Evolutionary conservation across 2,113 vertebrate genomes (phyloP).

Genomic region (Cynoglossus semilaevis): DNA sequence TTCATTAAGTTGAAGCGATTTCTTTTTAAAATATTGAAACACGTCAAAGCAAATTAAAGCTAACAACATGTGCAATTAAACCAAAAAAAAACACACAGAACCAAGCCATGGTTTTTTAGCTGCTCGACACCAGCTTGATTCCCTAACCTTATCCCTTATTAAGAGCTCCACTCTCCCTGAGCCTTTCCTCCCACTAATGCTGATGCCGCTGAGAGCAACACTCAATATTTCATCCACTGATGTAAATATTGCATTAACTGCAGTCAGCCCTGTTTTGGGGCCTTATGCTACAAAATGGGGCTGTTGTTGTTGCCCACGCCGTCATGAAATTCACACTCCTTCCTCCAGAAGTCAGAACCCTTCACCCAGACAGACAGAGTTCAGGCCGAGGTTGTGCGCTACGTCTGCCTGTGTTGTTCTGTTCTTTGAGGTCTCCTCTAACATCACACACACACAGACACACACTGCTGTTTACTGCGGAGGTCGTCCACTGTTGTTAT

Average conservation of each 20-base stretch:
- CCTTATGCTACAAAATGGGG: constrained; percentile 35
- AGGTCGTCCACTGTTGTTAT: constrained; percentile 26
- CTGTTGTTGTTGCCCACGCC: constrained; percentile 28
- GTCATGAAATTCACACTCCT: constrained; percentile 36
- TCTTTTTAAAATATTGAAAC: constrained; percentile 26
- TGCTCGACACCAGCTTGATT: neutral
- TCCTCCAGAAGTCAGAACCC: constrained; percentile 26
- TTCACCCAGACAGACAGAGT: constrained; percentile 41
- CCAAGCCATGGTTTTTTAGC: neutral
- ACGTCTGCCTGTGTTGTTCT: constrained; percentile 24
- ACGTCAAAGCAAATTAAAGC: constrained; percentile 3
- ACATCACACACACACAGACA: no score
- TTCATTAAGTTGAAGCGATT: no score
- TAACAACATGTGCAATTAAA: constrained; percentile 13
- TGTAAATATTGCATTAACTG: constrained; percentile 74
- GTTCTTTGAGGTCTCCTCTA: no score
- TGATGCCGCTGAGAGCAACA: constrained; percentile 51
- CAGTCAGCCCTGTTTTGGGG: constrained; percentile 41
- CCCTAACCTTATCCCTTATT: no score
- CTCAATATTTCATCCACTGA: constrained; percentile 71
- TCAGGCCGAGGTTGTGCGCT: constrained; percentile 40
- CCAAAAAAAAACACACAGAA: constrained; percentile 8
- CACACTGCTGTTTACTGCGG: constrained; percentile 21
- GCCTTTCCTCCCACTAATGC: constrained; percentile 36
- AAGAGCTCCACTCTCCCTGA: no score